phyloP scores from a whole-genome alignment of 2,888 invertebrate genomes.

The Hyppa rectilinea region DNA sequence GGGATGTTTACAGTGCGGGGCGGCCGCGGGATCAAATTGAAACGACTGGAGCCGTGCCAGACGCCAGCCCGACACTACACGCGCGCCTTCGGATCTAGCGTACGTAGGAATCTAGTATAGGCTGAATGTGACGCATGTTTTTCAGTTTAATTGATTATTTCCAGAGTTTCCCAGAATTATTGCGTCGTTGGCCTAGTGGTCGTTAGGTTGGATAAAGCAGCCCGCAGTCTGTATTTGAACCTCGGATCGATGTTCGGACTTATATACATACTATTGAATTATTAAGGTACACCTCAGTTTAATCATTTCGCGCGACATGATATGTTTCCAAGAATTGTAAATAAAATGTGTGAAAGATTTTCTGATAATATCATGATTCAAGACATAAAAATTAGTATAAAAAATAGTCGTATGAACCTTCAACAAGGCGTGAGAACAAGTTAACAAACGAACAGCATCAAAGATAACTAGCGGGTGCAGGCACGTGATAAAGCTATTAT shows the following conservation, averaged over 20 bases:
- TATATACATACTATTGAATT: too few relatives aligned
- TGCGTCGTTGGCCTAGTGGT: too few relatives aligned
- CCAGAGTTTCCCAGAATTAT: background rate
- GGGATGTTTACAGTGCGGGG: conserved; percentile 85
- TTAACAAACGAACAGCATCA: conserved; percentile 43
- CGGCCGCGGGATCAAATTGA: conserved; percentile 87
- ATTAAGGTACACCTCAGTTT: too few relatives aligned
- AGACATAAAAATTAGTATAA: too few relatives aligned
- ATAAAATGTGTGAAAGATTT: too few relatives aligned
- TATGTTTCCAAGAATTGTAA: too few relatives aligned
- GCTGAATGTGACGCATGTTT: conserved; percentile 31
- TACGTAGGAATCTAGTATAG: conserved; percentile 2
- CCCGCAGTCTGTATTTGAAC: too few relatives aligned
- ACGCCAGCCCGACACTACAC: conserved; percentile 75
- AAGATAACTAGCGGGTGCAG: conserved; percentile 57
- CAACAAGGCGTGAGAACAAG: conserved; percentile 48
- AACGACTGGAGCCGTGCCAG: conserved; percentile 89
- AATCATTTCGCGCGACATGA: too few relatives aligned
- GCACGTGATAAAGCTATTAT: conserved; percentile 66
- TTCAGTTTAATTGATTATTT: conserved; percentile 6
- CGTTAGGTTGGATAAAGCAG: too few relatives aligned
- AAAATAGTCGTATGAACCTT: conserved; percentile 15
- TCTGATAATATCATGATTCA: too few relatives aligned
- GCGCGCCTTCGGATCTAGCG: conserved; percentile 56
- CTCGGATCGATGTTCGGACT: too few relatives aligned